Conservation (phyloP, 2,797 vertebrate genomes). For the Myoxocephalus aenaeus region DNA sequence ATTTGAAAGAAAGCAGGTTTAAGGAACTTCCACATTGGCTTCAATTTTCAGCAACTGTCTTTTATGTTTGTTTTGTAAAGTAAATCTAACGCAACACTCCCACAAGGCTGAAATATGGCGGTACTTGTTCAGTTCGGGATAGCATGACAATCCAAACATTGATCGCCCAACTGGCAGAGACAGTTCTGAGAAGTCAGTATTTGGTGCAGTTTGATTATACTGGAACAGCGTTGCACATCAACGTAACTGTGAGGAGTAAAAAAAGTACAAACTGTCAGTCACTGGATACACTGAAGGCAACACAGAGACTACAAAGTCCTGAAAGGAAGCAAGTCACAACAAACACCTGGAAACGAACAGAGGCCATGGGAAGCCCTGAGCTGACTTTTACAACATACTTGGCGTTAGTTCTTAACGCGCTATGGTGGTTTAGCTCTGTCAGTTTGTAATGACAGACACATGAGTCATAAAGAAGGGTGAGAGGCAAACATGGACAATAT, state of each 20-base stretch:
- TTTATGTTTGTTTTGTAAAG: no score
- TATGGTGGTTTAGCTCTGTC: slow-evolving; percentile 9
- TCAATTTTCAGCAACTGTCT: no score
- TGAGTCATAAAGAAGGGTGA: slow-evolving; percentile 64
- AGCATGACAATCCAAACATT: background rate
- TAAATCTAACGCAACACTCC: background rate
- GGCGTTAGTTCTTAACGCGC: background rate
- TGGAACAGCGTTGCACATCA: background rate
- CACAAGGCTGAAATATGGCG: background rate
- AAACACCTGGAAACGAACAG: slow-evolving; percentile 15
- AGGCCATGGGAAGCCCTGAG: background rate
- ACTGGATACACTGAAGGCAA: slow-evolving; percentile 4
- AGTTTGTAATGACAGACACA: slow-evolving; percentile 45
- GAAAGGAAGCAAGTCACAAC: slow-evolving; percentile 41
- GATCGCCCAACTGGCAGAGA: background rate
- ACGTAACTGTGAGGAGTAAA: background rate
- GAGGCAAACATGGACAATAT: slow-evolving; percentile 32
- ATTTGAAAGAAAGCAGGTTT: no score
- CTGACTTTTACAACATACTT: slow-evolving; percentile 28
- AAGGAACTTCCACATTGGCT: no score
- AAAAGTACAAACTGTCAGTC: background rate
- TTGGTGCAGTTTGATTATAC: background rate
- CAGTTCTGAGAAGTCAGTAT: background rate
- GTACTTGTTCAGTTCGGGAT: background rate
- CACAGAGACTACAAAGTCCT: slow-evolving; percentile 11